phyloP scores from a whole-genome alignment of 1,140 invertebrate genomes.

The Magallana angulata region DNA sequence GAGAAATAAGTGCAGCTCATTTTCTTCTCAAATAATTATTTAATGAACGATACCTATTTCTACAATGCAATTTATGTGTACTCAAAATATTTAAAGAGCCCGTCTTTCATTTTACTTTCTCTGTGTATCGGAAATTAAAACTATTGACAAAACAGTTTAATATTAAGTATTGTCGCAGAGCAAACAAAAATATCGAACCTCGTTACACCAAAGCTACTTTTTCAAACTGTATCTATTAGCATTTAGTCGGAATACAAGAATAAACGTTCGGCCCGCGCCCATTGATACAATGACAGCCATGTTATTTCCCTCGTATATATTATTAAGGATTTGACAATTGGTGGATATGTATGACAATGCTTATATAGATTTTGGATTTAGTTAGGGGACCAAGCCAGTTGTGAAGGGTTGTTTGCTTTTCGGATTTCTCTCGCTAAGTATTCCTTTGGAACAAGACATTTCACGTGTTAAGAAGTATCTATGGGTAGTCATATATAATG shows the following conservation, averaged over 20 bases:
- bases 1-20: background rate
- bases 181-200: constrained; percentile 7
- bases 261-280: background rate
- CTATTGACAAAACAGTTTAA: constrained; percentile 33
- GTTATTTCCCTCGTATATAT: background rate
- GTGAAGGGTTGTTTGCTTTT: background rate
- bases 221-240: constrained; percentile 10
- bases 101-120: constrained; percentile 14
- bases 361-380: constrained; percentile 20
- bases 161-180: background rate
- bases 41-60: background rate
- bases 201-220: background rate
- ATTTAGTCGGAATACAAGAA: constrained; percentile 8
- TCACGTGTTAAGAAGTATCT: too few relatives aligned
- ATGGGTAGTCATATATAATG: too few relatives aligned
- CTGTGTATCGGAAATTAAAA: background rate
- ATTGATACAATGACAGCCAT: background rate
- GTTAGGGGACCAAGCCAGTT: background rate
- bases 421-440: background rate
- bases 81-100: background rate
- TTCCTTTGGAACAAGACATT: too few relatives aligned
- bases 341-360: background rate
- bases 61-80: constrained; percentile 17
- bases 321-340: background rate
- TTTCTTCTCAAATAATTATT: background rate